These are phyloP conservation scores for Gryllus longicercus DNA, from an alignment of 2,888 invertebrate species.

Conservation along the genomic window DNA sequence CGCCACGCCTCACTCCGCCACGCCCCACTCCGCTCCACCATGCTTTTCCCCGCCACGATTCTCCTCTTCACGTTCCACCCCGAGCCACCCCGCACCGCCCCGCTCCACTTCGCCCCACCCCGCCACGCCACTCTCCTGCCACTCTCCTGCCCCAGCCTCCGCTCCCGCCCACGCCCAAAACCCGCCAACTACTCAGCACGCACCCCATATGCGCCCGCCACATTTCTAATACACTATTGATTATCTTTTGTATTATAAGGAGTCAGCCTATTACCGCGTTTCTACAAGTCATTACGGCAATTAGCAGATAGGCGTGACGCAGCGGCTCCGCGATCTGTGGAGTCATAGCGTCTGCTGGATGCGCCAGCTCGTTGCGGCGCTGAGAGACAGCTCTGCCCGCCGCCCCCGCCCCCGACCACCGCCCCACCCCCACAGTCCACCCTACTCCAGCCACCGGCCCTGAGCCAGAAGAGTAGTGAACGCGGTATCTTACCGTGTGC, in stretches of 20 bases:
- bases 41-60: background rate
- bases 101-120: too few species aligned
- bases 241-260: constrained; percentile 20
- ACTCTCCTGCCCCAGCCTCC: background rate
- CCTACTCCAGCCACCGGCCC: too few species aligned
- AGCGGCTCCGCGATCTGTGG: background rate
- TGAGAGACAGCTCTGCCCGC: background rate
- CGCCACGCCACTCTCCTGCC: background rate
- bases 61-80: too few species aligned
- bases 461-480: too few species aligned
- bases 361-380: background rate
- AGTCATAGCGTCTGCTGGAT: background rate
- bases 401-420: background rate
- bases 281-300: constrained; percentile 21
- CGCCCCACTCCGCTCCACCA: background rate
- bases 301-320: constrained; percentile 4
- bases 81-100: too few species aligned
- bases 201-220: background rate
- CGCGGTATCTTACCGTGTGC: too few species aligned
- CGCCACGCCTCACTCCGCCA: background rate
- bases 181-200: background rate
- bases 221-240: constrained; percentile 18
- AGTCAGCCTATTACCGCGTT: constrained; percentile 12
- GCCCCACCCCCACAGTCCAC: background rate
- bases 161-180: background rate